Evolutionary conservation across 1,140 invertebrate genomes (phyloP).

Genomic region (Neocloeon triangulifer): DNA sequence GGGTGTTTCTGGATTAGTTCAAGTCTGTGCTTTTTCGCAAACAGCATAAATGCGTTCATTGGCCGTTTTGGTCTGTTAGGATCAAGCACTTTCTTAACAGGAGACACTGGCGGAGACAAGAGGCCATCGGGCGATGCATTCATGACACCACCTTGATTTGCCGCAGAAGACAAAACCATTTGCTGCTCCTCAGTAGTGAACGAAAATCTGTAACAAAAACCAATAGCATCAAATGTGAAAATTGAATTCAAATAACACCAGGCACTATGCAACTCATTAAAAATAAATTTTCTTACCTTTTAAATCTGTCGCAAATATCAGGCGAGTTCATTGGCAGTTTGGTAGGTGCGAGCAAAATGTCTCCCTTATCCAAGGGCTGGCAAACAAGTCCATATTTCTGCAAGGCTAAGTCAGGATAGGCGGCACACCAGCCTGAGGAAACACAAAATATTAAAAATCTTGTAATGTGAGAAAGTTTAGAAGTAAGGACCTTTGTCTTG

Average conservation of each 20-base stretch:
- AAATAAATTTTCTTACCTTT: slow-evolving; percentile 9
- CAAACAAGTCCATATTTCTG: slow-evolving; percentile 8
- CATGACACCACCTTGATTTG: slow-evolving; percentile 2
- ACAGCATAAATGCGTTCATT: slow-evolving; percentile 34
- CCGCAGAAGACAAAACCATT: not conserved
- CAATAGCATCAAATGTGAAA: not conserved
- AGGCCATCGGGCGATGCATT: slow-evolving; percentile 4
- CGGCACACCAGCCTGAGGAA: slow-evolving; percentile 8
- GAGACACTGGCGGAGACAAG: slow-evolving; percentile 10
- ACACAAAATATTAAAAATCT: not conserved
- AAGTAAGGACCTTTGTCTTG: slow-evolving; percentile 7
- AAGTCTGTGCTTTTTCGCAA: slow-evolving; percentile 25
- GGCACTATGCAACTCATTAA: slow-evolving; percentile 1
- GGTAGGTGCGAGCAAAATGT: slow-evolving; percentile 7
- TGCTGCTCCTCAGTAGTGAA: slow-evolving; percentile 9
- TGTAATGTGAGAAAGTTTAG: not conserved
- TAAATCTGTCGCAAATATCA: slow-evolving; percentile 11
- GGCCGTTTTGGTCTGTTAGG: slow-evolving; percentile 17
- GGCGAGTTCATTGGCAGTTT: slow-evolving; percentile 8
- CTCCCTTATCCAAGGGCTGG: slow-evolving; percentile 7
- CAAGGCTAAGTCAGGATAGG: slow-evolving; percentile 7
- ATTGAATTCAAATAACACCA: not conserved
- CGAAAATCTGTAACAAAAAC: slow-evolving; percentile 8
- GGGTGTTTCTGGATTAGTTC: slow-evolving; percentile 27
- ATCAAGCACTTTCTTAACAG: slow-evolving; percentile 8